Percentiles rank a stretch among this genome's conserved stretches.
These are phyloP conservation scores for Crotalus horridus DNA, from an alignment of 2,113 vertebrate genomes.

Conservation along the genomic window DNA sequence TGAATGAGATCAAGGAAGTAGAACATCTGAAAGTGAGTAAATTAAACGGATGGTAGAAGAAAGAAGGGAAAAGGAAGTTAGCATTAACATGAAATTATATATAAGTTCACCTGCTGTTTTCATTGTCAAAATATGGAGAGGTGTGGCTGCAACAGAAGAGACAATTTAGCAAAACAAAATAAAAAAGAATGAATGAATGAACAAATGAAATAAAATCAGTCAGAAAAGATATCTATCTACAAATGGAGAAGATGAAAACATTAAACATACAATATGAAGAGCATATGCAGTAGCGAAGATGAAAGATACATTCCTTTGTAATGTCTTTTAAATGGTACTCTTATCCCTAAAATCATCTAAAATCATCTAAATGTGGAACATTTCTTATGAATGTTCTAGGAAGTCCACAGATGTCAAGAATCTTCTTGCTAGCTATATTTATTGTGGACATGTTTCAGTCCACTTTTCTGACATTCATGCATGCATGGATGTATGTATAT, in stretches of 20 bases:
- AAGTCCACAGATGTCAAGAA: neutral
- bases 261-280: neutral
- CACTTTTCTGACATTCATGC: neutral
- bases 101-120: slow-evolving; percentile 96
- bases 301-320: neutral
- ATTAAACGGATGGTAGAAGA: slow-evolving; percentile 40
- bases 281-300: neutral
- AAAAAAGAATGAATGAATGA: slow-evolving; percentile 49
- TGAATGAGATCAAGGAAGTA: slow-evolving; percentile 51
- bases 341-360: neutral
- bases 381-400: neutral
- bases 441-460: neutral
- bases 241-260: slow-evolving; percentile 28
- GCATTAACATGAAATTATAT: slow-evolving; percentile 73
- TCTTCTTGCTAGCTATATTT: neutral
- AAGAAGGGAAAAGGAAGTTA: slow-evolving; percentile 39
- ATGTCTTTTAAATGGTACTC: neutral
- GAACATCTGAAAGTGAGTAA: slow-evolving; percentile 68
- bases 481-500: neutral
- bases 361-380: neutral
- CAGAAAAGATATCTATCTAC: slow-evolving; percentile 52
- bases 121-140: slow-evolving; percentile 96
- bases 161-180: slow-evolving; percentile 74
- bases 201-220: slow-evolving; percentile 63
- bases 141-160: slow-evolving; percentile 86